Evolutionary conservation across 2,888 invertebrate species (phyloP), one percentile per base, ranked within the genome.

Genomic region (Chrysodeixis includens): DNA sequence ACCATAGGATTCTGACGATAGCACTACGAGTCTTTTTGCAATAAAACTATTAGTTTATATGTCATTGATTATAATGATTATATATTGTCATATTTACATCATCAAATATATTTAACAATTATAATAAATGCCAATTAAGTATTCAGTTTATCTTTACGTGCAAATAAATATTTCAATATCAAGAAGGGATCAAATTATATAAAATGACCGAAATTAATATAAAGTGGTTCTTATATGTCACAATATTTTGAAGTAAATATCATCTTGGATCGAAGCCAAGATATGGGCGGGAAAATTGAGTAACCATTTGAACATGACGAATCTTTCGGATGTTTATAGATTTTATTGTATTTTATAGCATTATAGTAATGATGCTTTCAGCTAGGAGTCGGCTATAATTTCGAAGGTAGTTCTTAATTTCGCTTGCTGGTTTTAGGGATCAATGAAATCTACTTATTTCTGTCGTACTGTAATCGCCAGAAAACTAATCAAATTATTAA

Each of bases 191-290:
- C 26, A 26, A 26, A 26, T 26, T 2, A 2, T 14, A 35, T 35
- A 12, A 12, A 35, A 12, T 5, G 35, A n/a, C 5, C 1, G n/a
- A n/a, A 40, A 40, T n/a, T 40, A 40, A 40, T 40, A 26, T 40
- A 3, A 40, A n/a, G n/a, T 30, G 12, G 30, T 16, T 8, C 30
- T n/a, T 26, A 53, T 16, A 3, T 54, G 9, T 54, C n/a, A 46
- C 14, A 44, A 57, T 49, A 60, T 51, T 10, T 5, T 35, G 46
- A 57, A 65, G 62, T n/a, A 30, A 49, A 71, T 71, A 81, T 79
- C 78, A 62, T 79, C 56, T 84, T 91, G 91, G 90, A 85, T 40
- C 16, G n/a, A 18, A 56, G 79, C 90, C 90, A 91, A 85, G 60
- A 30, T 30, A 63, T 56, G 60, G 68, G 64, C 66, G 76, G 62